Base-by-base conservation (phyloP, 2,888 invertebrate species). In the Leistus spinibarbis region DNA sequence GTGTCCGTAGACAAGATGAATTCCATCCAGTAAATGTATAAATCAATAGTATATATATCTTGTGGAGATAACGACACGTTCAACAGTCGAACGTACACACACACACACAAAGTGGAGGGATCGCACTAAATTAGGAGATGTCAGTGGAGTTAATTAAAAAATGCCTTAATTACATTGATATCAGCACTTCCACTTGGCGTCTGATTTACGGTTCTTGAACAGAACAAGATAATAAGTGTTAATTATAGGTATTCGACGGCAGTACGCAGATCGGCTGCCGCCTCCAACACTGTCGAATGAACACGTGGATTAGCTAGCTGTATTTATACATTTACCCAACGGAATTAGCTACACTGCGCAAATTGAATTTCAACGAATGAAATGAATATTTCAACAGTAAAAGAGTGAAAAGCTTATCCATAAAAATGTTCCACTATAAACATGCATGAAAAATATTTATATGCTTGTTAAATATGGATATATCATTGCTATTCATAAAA, bases 181-280 rank as follows among this genome's bases (percentile, higher is more conserved):
- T 53, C 53, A 66, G 68, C 56, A 56, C 54, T 54, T 23, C 54
- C 54, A 68, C 54, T 68, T 56, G 68, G 68, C 68, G 54, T 17
- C 53, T 68, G 68, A 68, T 16, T 54, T 20, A 68, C 68, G 54
- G 54, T 22, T 22, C 54, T 23, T 54, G 54, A 68, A 68, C 54
- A 54, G 68, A 68, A 68, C 68, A 68, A 68, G 68, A 68, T 68
- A 68, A 68, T 68, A 68, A 68, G 68, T 68, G 68, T 68, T 68
- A 68, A 68, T 68, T 68, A 68, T 68, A 68, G 54, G 68, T 68
- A 54, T 4, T 16, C 5, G 54, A n/a, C 17, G 16, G 16, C 10
- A 40, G 40, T 4, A 40, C 40, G 3, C 40, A 40, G 40, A 40
- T 3, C 40, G 5, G 1, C 40, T 7, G 40, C n/a, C n/a, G n/a